Evolutionary conservation across 2,888 invertebrate genomes (phyloP).

Genomic region (Oscheius myriophilus): DNA sequence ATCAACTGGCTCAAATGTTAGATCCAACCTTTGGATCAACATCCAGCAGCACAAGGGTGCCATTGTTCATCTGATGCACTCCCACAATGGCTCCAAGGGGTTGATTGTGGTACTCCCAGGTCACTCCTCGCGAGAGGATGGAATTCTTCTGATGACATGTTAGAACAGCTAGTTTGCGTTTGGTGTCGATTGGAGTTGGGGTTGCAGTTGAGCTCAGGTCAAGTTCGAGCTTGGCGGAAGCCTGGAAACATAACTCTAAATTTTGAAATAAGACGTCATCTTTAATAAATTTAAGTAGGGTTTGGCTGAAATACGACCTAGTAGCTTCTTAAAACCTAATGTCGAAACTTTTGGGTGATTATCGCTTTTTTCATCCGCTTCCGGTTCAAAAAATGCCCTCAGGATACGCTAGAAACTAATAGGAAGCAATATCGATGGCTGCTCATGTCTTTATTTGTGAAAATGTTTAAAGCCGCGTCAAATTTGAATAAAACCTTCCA

Average conservation of each 20-base stretch:
- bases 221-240: slow-evolving; percentile 34
- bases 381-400: too few species aligned
- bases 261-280: too few species aligned
- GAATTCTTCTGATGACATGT: slow-evolving; percentile 46
- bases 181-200: neutral
- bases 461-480: too few species aligned
- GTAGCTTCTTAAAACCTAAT: too few species aligned
- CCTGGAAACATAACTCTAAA: slow-evolving; percentile 21
- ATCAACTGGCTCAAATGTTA: slow-evolving; percentile 36
- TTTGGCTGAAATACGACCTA: too few species aligned
- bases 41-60: slow-evolving; percentile 65
- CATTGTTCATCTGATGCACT: slow-evolving; percentile 73
- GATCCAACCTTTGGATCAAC: slow-evolving; percentile 37
- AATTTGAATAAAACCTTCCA: too few species aligned
- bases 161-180: slow-evolving; percentile 39
- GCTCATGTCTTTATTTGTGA: too few species aligned
- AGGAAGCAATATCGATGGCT: too few species aligned
- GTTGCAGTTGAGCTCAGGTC: neutral
- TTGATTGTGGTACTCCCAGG: slow-evolving; percentile 55
- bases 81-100: slow-evolving; percentile 67
- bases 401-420: too few species aligned
- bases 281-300: too few species aligned
- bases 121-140: slow-evolving; percentile 58
- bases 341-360: too few species aligned
- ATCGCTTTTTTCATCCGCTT: too few species aligned